phyloP scores from a whole-genome alignment of 2,113 vertebrate genomes.

The Oreochromis tanganicae region DNA sequence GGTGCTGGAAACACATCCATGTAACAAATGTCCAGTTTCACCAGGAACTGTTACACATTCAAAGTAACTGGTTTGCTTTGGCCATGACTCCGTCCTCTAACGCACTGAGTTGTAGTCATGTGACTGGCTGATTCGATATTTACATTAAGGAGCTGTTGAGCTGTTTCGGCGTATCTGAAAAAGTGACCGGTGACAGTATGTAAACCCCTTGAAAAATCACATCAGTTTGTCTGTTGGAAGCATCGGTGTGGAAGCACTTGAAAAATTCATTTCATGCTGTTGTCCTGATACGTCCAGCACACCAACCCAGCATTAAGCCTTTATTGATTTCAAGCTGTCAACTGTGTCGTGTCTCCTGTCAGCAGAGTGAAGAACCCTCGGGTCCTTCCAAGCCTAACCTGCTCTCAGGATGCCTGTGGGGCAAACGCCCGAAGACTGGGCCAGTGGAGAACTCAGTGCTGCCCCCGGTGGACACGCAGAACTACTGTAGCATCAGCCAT shows the following conservation, averaged over 20 bases:
- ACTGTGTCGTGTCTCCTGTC: background rate
- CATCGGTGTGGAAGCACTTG: background rate
- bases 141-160: background rate
- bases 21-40: background rate
- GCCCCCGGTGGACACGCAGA: slow-evolving; percentile 73
- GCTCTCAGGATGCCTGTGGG: slow-evolving; percentile 62
- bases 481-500: slow-evolving; percentile 85
- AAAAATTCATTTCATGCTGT: background rate
- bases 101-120: background rate
- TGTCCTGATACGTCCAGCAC: background rate
- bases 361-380: slow-evolving; percentile 62
- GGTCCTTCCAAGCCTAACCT: slow-evolving; percentile 45
- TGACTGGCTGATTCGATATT: background rate
- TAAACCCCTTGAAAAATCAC: background rate
- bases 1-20: background rate
- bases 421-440: slow-evolving; percentile 64
- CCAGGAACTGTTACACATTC: background rate
- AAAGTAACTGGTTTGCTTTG: background rate
- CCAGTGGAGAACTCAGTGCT: slow-evolving; percentile 69
- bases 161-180: background rate
- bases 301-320: background rate
- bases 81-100: background rate
- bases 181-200: background rate
- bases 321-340: background rate
- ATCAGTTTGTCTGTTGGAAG: background rate